Evolutionary conservation across 2,797 vertebrate species (phyloP).

Genomic region (Pseudochirops corinnae): DNA sequence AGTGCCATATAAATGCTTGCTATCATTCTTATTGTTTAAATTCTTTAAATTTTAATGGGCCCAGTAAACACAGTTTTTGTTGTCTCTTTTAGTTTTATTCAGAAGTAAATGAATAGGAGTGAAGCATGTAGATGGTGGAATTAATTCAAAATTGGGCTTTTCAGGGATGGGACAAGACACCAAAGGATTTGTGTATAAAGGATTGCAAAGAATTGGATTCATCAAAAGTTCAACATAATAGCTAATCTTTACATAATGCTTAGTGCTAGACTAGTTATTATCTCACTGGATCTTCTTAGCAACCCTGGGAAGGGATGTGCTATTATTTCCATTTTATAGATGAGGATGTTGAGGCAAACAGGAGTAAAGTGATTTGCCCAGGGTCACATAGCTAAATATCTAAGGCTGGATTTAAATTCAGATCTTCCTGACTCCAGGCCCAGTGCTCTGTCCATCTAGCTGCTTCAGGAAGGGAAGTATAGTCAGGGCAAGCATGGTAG

Average conservation of each 20-base stretch:
- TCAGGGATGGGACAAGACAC: background rate
- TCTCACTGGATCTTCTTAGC: background rate
- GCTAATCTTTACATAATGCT: background rate
- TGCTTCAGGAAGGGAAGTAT: background rate
- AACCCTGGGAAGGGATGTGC: background rate
- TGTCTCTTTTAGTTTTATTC: too few species aligned
- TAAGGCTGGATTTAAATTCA: background rate
- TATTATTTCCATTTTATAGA: background rate
- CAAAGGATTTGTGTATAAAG: background rate
- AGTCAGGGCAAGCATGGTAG: background rate
- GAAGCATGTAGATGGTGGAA: too few species aligned
- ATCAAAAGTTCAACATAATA: slow-evolving; percentile 4
- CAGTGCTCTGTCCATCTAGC: background rate
- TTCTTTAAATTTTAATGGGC: too few species aligned
- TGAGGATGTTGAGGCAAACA: background rate
- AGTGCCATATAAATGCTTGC: too few species aligned
- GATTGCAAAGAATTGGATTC: background rate
- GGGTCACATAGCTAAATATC: background rate
- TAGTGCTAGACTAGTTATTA: background rate
- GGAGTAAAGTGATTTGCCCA: background rate
- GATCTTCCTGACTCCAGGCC: background rate
- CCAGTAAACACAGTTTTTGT: too few species aligned
- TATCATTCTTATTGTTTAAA: too few species aligned
- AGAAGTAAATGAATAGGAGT: too few species aligned
- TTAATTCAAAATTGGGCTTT: too few species aligned